Evolutionary conservation across 92 coral and sea anemone species (phyloP).

Genomic region (Zoanthus gigantus): DNA sequence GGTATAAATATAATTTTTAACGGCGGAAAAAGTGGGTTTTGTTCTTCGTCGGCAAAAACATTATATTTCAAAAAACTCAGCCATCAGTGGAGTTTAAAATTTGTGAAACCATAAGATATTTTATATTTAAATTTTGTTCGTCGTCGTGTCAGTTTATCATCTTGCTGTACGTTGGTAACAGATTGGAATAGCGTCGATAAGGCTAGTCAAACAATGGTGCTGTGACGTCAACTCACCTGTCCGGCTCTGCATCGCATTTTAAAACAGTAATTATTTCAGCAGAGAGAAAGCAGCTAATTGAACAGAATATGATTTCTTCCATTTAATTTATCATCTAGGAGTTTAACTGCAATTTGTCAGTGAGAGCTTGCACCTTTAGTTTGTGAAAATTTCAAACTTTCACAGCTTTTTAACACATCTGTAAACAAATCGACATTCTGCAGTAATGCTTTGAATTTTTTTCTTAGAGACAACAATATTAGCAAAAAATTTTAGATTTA

Average conservation of each 20-base stretch:
- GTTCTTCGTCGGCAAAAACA: not conserved
- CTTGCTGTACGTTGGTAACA: not conserved
- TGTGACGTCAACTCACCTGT: slow-evolving; percentile 7
- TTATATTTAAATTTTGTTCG: not conserved
- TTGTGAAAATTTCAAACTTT: not conserved
- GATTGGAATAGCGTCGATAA: not conserved
- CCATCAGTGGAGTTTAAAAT: not conserved
- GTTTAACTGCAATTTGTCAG: not conserved
- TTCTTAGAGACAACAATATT: not conserved
- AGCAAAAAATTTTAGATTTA: not conserved
- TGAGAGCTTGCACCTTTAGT: not conserved
- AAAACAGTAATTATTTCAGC: not conserved
- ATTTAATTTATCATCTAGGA: not conserved
- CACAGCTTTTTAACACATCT: not conserved
- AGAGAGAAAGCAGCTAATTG: not conserved
- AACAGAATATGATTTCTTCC: not conserved
- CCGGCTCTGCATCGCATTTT: not conserved
- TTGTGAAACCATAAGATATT: not conserved
- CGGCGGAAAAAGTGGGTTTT: not conserved
- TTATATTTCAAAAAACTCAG: not conserved
- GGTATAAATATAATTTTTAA: not conserved
- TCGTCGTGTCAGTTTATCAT: not conserved
- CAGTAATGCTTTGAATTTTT: not conserved
- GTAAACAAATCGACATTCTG: not conserved
- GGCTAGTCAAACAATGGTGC: not conserved